phyloP scores from a whole-genome alignment of 2,797 vertebrate species.

The Telmatherina bonti region DNA sequence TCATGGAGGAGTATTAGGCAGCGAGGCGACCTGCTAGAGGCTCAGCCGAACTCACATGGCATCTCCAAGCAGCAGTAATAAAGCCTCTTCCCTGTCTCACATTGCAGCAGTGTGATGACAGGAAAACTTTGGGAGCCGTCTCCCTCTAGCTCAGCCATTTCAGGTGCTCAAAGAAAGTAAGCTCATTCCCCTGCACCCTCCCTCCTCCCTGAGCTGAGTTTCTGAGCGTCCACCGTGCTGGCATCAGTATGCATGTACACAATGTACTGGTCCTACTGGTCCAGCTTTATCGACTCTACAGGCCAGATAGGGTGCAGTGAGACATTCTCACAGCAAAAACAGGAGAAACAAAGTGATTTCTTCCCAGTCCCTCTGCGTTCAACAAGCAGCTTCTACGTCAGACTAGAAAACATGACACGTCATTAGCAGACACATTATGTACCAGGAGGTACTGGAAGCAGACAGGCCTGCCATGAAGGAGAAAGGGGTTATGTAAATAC shows the following conservation, averaged over 20 bases:
- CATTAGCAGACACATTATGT: constrained; percentile 12
- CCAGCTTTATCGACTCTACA: constrained; percentile 66
- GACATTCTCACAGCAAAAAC: constrained; percentile 14
- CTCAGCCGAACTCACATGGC: constrained; percentile 21
- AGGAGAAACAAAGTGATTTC: constrained; percentile 25
- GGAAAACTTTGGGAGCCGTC: too few species aligned
- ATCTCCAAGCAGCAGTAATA: constrained; percentile 7
- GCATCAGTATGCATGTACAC: constrained; percentile 61
- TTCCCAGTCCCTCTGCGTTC: constrained; percentile 7
- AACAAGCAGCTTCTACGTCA: too few species aligned
- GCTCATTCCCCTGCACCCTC: constrained; percentile 9
- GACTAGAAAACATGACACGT: too few species aligned
- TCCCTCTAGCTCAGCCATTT: too few species aligned
- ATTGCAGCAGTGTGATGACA: too few species aligned
- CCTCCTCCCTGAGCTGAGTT: constrained; percentile 45
- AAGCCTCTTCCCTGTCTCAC: constrained; percentile 10
- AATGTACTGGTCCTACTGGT: constrained; percentile 68
- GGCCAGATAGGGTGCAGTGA: neutral
- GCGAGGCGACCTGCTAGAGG: constrained; percentile 41
- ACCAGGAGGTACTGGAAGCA: constrained; percentile 7
- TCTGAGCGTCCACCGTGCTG: constrained; percentile 62
- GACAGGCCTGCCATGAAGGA: constrained; percentile 4
- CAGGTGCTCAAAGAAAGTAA: constrained; percentile 64
- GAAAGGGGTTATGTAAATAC: constrained; percentile 44
- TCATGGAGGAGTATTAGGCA: constrained; percentile 57